Evolutionary conservation across 1,140 invertebrate species (phyloP).

Genomic region (Trachymyrmex septentrionalis): DNA sequence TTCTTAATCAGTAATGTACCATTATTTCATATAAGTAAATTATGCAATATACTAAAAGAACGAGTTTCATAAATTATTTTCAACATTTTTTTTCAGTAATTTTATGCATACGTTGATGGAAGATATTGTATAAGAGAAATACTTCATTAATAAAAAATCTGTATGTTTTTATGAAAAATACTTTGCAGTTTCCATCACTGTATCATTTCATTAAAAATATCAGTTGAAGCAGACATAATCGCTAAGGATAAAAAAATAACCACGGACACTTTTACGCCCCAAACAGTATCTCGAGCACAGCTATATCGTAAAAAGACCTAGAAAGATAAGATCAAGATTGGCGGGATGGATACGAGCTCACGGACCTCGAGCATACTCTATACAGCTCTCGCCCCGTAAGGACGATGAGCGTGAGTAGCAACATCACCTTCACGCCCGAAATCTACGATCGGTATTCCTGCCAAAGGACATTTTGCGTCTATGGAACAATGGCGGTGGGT

Average conservation of each 20-base stretch:
- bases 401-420: slow-evolving; percentile 37
- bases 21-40: neutral
- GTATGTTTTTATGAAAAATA: slow-evolving; percentile 6
- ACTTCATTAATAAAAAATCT: neutral
- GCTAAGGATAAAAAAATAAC: neutral
- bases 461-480: slow-evolving; percentile 43
- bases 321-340: slow-evolving; percentile 34
- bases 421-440: slow-evolving; percentile 24
- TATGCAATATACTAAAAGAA: neutral
- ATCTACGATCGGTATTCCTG: slow-evolving; percentile 70
- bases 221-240: neutral
- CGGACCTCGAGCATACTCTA: slow-evolving; percentile 5
- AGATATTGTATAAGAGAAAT: neutral
- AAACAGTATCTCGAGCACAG: neutral
- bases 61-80: neutral
- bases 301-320: neutral
- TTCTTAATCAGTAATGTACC: neutral
- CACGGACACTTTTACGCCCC: neutral
- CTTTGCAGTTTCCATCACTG: neutral
- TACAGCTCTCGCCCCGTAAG: slow-evolving; percentile 33
- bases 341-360: slow-evolving; percentile 43
- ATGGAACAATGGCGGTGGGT: slow-evolving; percentile 60
- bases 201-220: neutral
- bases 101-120: neutral
- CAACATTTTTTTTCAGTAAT: neutral